Evolutionary conservation across 35 echinoderm and acorn worm genomes (phyloP), one percentile per base, ranked within the genome.

Genomic region (Acanthaster planci): DNA sequence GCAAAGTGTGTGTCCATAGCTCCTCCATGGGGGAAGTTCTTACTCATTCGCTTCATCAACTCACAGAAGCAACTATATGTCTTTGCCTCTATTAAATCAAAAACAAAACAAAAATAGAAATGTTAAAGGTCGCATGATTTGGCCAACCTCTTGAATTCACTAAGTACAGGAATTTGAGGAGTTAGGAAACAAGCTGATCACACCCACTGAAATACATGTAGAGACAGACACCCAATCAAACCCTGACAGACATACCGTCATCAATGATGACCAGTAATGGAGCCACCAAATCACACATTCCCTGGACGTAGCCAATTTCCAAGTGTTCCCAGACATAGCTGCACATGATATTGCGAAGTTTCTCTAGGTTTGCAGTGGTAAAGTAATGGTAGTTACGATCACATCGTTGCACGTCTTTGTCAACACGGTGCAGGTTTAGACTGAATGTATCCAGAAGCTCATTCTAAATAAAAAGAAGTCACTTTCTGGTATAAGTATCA

Each of bases 1-100:
- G 95, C 95, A 87, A 98, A 98, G 54, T 98, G 95, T 31, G 82
- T 91, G 79, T 98, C 95, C 95, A 98, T 98, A 67, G 95, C 95
- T 57, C 95, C 95, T 32, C 95, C 95, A 58, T 98, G 95, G 19
- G 95, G 95, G 81, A 98, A 98, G 55, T 98, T 94, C 80, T 97
- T 98, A 19, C 85, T 85, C 91, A 94, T 93, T 23, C 95, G 56
- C 37, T 98, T 98, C 95, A 98, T 98, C 55, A 98, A 67, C 44
- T 98, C 95, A 89, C 95, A 98, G 57, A 98, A 98, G 80, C 95
- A 98, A 67, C 86, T 98, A 78, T 98, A 98, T 0, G 95, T 94
- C 82, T 98, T 98, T 0, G 95, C 91, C 77, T 97, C 95, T 98
- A 81, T 18, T 80, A 18, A 23, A 55, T 76, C 52, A 67, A 83